Evolutionary conservation across 2,113 vertebrate genomes (phyloP).

Genomic region (Fulica atra): DNA sequence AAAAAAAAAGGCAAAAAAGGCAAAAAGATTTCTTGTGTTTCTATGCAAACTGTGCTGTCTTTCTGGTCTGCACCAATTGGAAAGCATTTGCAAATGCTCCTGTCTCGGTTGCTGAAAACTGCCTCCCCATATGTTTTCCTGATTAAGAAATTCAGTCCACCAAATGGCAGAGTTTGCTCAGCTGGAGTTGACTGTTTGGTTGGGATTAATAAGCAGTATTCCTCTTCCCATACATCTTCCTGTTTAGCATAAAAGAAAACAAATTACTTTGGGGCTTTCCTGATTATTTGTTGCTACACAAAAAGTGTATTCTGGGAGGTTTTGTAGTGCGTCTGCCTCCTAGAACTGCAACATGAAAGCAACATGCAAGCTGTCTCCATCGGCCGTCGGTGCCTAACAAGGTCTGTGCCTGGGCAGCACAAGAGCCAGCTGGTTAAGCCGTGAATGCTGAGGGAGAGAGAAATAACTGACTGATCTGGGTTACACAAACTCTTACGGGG

Average conservation of each 20-base stretch:
- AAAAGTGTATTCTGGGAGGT: constrained; percentile 17
- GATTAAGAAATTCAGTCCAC: constrained; percentile 61
- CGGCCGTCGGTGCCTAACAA: background rate
- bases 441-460: background rate
- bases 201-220: constrained; percentile 55
- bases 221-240: constrained; percentile 54
- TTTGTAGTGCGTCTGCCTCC: background rate
- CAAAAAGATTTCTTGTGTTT: background rate
- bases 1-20: background rate
- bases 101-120: constrained; percentile 8
- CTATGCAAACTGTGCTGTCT: constrained; percentile 29
- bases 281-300: constrained; percentile 51
- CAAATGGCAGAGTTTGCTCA: constrained; percentile 69
- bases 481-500: constrained; percentile 34
- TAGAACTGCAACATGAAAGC: background rate
- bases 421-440: constrained; percentile 9
- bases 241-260: constrained; percentile 52
- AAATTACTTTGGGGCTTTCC: constrained; percentile 25
- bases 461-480: constrained; percentile 65
- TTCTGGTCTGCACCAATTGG: constrained; percentile 18
- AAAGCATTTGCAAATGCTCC: constrained; percentile 45
- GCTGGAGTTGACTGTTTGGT: constrained; percentile 60
- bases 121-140: constrained; percentile 64
- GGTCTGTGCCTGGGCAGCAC: background rate
- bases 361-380: background rate